These are phyloP conservation scores for Palythoa caribaeorum DNA, from an alignment of 92 coral and sea anemone genomes.

Conservation along the genomic window DNA sequence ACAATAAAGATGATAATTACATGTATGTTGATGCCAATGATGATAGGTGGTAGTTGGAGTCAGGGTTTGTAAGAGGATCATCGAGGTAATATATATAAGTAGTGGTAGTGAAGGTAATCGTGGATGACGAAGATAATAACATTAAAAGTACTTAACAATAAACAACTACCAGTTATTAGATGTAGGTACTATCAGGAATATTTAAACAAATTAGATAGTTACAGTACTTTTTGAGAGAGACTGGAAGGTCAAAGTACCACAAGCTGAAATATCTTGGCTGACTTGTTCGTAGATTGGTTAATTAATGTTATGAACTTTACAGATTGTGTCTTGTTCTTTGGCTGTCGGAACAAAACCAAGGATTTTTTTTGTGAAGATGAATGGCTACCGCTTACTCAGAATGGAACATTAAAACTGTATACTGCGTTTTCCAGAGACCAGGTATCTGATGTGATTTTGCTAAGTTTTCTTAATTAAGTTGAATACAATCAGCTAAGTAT, in stretches of 20 bases:
- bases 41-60: neutral
- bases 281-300: too few relatives aligned
- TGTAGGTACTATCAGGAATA: too few relatives aligned
- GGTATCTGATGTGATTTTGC: conserved; percentile 53
- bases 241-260: too few relatives aligned
- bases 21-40: neutral
- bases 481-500: neutral
- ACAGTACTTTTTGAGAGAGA: too few relatives aligned
- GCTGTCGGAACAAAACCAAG: conserved; percentile 80
- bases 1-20: neutral
- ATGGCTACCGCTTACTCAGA: conserved; percentile 72
- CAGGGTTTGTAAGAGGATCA: too few relatives aligned
- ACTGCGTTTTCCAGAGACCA: conserved; percentile 99
- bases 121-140: neutral
- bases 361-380: conserved; percentile 93
- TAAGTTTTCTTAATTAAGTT: too few relatives aligned
- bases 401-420: conserved; percentile 68
- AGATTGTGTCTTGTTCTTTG: conserved; percentile 91
- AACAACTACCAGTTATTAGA: too few relatives aligned
- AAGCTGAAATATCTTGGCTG: too few relatives aligned
- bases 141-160: too few relatives aligned
- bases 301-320: neutral
- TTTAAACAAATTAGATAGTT: too few relatives aligned
- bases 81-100: neutral
- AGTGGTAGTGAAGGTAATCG: neutral